Base-by-base conservation (phyloP, 2,797 vertebrate genomes). In the Cirrhinus molitorella region DNA sequence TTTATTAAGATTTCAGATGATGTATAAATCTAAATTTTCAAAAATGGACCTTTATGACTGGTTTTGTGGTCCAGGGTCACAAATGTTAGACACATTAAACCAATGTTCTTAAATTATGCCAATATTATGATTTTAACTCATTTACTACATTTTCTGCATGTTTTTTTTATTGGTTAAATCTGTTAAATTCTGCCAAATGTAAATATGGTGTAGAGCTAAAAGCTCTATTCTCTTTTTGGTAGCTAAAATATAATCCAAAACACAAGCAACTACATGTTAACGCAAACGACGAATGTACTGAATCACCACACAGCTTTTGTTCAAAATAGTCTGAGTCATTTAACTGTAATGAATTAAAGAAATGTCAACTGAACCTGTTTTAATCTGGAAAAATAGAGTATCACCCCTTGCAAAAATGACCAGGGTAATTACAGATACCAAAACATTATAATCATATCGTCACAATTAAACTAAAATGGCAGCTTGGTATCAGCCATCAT, bases 301-400 rank as follows among this genome's bases (percentile, higher is more conserved):
- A 19, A 47, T 47, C 57, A 77, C 23, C 10, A 47, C 40, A 21
- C n/a, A 2, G 23, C 40, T 23, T 63, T 78, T 78, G 40, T 78
- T 77, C 13, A 45, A 63, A 43, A 19, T 13, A 13, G 75, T 47
- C 16, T 47, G 75, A 78, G 75, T 78, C 75, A 78, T 63, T 63
- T 45, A 31, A 63, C 40, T 47, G 14, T 45, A 17, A 25, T 45
- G 34, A 76, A 47, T 61, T 71, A 14, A 25, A 71, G 16, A 23
- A 25, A 47, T 2, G 43, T 78, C n/a, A 63, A 2, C 12, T 63
- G 6, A 59, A 63, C 53, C 57, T 19, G 57, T 63, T 78, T 78
- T 28, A 63, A 77, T 77, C 57, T 28, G 16, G 57, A 77, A 47
- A 77, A 23, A 40, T 59, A 12, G 7, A 8, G 13, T 4, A 43